Base-by-base conservation (phyloP, 1,140 invertebrate species). In the Drosophila athabasca region DNA sequence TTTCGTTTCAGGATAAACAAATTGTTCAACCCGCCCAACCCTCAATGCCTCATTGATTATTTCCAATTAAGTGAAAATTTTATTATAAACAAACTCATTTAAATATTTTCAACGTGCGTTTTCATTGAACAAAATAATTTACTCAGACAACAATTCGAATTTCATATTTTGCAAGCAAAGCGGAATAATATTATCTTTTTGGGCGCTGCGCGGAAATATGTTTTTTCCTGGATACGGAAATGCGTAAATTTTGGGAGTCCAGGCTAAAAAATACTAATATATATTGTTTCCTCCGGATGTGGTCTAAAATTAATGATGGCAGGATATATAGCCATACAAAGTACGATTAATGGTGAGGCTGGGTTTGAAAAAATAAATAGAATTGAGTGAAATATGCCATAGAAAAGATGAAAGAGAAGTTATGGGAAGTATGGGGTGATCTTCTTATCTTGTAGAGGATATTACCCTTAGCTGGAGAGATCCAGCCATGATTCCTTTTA, bases 1-100 rank as follows among this genome's bases (percentile, higher is more conserved):
- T 62, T 60, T 35, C 60, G 35, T 39, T 39, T 13, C 11, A 4
- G 59, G 61, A 62, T 68, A 68, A 68, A 68, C 65, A 69, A 48
- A 48, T 19, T 3, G 35, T 24, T 24, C 17, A 31, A 2, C 31
- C 8, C 64, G 43, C 46, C 74, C 59, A 29, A 39, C 62, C 62
- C 77, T 71, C 76, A 88, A 79, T 76, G 67, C 76, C 65, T 11
- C 35, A 79, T 73, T 71, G 83, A 88, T 88, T 82, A 83, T 88
- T 81, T 88, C 83, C 79, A 88, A 88, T 88, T 83, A 88, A 88
- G 83, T 88, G 83, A 88, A 88, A 88, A 88, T 88, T 88, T 88
- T 88, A 88, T 88, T 88, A 88, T 88, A 88, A 88, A 88, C 83
- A 88, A 83, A 79, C 82, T 78, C 70, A 85, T 87, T 87, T 85